phyloP scores from a whole-genome alignment of 2,113 vertebrate genomes.

The Saccopteryx bilineata region DNA sequence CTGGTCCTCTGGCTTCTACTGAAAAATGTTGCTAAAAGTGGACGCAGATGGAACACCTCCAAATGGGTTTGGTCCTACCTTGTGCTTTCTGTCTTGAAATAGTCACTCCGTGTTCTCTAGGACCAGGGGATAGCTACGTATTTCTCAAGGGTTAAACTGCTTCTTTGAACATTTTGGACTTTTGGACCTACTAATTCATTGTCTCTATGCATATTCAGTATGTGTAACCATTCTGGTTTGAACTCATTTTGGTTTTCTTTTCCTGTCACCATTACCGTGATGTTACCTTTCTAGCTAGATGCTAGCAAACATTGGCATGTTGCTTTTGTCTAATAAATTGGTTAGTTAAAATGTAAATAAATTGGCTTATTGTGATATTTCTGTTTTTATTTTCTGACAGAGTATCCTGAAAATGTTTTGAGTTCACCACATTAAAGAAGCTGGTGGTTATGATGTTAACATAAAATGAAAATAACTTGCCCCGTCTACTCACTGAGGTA shows the following conservation, averaged over 20 bases:
- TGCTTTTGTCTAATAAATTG: not conserved
- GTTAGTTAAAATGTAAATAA: not conserved
- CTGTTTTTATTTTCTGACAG: not conserved
- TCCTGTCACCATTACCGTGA: not conserved
- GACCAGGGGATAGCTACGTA: not conserved
- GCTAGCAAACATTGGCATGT: not conserved
- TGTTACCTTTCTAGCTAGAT: not conserved
- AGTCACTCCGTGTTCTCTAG: not conserved
- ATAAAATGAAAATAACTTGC: not conserved
- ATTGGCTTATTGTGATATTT: not conserved
- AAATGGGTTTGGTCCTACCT: not conserved
- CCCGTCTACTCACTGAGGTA: not conserved
- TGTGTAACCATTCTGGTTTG: not conserved
- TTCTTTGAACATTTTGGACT: not conserved
- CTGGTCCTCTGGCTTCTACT: not conserved
- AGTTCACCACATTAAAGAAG: not conserved
- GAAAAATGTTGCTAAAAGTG: not conserved
- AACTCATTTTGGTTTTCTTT: not conserved
- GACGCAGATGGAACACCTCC: not conserved
- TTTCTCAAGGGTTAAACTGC: not conserved
- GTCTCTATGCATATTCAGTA: not conserved
- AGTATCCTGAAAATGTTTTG: not conserved
- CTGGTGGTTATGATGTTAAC: not conserved
- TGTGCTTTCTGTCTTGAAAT: not conserved
- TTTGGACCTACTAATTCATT: not conserved